Evolutionary conservation across 2,113 vertebrate species (phyloP).

Genomic region (Zeus faber): DNA sequence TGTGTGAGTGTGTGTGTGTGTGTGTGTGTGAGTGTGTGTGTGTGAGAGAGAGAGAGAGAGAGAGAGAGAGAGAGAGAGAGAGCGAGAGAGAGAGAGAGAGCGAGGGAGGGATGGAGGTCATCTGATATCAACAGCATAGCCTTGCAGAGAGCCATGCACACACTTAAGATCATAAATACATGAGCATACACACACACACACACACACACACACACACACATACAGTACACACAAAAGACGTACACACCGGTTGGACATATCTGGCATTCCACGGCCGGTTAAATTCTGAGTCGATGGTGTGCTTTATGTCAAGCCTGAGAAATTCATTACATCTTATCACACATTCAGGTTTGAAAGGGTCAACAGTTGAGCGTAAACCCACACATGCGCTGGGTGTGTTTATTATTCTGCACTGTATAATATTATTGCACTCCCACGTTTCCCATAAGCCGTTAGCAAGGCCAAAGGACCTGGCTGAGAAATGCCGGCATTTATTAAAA

Average conservation of each 20-base stretch:
- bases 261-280: constrained; percentile 43
- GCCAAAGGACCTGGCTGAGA: too few relatives aligned
- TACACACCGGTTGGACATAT: constrained; percentile 10
- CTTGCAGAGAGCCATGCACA: constrained; percentile 2
- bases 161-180: too few relatives aligned
- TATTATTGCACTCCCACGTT: constrained; percentile 38
- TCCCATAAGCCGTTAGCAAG: constrained; percentile 24
- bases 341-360: constrained; percentile 59
- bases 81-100: too few relatives aligned
- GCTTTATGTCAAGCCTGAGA: constrained; percentile 57
- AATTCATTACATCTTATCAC: constrained; percentile 63
- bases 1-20: constrained; percentile 11
- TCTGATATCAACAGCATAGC: constrained; percentile 16
- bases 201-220: constrained; percentile 4
- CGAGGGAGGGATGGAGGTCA: too few relatives aligned
- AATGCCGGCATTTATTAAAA: constrained; percentile 39
- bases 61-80: constrained; percentile 10
- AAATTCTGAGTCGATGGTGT: constrained; percentile 43
- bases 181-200: not conserved
- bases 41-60: not conserved
- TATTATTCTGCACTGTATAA: constrained; percentile 48
- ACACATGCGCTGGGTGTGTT: constrained; percentile 45
- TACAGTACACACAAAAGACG: not conserved
- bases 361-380: constrained; percentile 28
- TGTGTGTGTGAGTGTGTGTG: constrained; percentile 1